Evolutionary conservation across 2,797 vertebrate species (phyloP), one percentile per base, ranked within the genome.

Genomic region (Trachurus trachurus): DNA sequence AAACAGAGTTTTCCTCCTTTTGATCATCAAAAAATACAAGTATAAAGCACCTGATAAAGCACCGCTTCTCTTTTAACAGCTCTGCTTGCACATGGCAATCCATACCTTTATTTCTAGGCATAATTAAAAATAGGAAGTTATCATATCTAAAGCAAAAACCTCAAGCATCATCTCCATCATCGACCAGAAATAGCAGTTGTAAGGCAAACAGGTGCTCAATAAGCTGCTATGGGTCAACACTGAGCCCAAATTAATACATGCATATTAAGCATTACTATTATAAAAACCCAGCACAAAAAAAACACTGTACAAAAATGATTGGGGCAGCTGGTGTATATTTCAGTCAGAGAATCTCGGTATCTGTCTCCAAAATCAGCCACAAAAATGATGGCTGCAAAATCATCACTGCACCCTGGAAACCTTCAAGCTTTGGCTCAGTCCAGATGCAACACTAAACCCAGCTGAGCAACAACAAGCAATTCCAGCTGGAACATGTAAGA

Each of bases 1-100:
- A 89, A 80, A 34, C 76, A 72, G 44, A 17, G 57, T 78, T 82
- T 62, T 75, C 60, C 67, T 40, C n/a, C 40, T 74, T 79, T 70
- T 88, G 78, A 87, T 87, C 42, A 74, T 77, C 66, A 76, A 66
- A 85, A 82, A 83, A 69, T 39, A 63, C 59, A 81, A 71, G 49
- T 58, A 57, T 42, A 71, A 73, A 70, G 58, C 68, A 79, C 66
- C 60, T 72, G 56, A 79, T 71, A 74, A 84, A 75, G 4, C 70
- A 44, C 21, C 19, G 40, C 7, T 72, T 69, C 37, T 39, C n/a
- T 50, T 44, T 61, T 57, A 62, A 59, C 15, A 73, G 15, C 49
- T 49, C 42, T 74, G n/a, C 39, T 72, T 49, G 63, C 37, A 47
- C 8, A 70, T 34, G 12, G 40, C 13, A 60, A 66, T 52, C 42